phyloP scores from a whole-genome alignment of 2,888 invertebrate species.

The Lasioglossum marginatum region DNA sequence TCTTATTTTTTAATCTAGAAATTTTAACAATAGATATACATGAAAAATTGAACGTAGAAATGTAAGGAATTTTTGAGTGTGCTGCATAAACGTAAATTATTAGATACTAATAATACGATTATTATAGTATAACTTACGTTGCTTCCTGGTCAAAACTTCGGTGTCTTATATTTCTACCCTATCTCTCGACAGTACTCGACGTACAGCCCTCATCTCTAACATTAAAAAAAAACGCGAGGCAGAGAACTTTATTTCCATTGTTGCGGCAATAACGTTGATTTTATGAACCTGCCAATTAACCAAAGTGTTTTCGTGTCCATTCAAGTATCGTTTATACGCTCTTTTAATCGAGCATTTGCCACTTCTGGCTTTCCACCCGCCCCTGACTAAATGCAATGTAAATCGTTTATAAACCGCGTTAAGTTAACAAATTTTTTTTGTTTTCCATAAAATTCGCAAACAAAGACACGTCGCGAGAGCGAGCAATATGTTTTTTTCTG shows the following conservation, averaged over 20 bases:
- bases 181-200: background rate
- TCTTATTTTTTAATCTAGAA: background rate
- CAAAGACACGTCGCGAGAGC: background rate
- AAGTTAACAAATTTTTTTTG: background rate
- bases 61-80: too few relatives aligned
- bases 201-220: background rate
- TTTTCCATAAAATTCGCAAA: background rate
- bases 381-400: background rate
- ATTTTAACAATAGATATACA: background rate
- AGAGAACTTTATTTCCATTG: background rate
- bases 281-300: conserved; percentile 19
- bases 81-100: too few relatives aligned
- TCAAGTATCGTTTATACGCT: background rate
- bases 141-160: too few relatives aligned
- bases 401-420: background rate
- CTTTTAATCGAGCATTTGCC: background rate
- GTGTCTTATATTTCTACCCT: too few relatives aligned
- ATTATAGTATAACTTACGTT: too few relatives aligned
- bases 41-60: too few relatives aligned
- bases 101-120: too few relatives aligned
- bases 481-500: background rate
- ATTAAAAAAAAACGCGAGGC: background rate
- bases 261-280: background rate
- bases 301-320: background rate
- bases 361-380: background rate